Percentiles rank a stretch among this genome's conserved stretches.
Evolutionary conservation across 2,113 vertebrate species (phyloP).

Genomic region (Sisor rabdophorus): DNA sequence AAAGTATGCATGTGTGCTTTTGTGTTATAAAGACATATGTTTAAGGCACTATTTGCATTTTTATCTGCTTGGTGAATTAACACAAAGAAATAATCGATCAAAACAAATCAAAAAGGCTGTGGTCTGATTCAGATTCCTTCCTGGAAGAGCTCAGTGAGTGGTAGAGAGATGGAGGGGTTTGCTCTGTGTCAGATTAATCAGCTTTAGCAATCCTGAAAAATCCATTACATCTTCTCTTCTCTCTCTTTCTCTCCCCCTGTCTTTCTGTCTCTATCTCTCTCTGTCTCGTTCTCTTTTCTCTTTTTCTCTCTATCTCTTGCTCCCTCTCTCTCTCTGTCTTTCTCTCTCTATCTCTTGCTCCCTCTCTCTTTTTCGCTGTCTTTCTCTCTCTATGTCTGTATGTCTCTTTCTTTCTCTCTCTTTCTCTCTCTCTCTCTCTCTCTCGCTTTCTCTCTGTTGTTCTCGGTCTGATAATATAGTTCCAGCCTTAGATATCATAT

Average conservation of each 20-base stretch:
- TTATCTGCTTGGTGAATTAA: not conserved
- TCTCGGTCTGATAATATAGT: too few species aligned
- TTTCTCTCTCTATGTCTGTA: not conserved
- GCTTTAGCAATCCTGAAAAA: constrained; percentile 9
- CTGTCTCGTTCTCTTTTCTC: not conserved
- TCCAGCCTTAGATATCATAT: too few species aligned
- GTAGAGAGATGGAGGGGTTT: not conserved
- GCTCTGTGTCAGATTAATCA: constrained; percentile 34
- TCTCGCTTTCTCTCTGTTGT: too few species aligned
- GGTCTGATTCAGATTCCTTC: not conserved
- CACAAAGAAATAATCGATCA: not conserved
- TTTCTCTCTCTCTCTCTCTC: too few species aligned
- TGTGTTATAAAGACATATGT: not conserved
- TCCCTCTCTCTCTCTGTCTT: not conserved
- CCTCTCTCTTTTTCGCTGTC: not conserved
- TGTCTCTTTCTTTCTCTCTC: too few species aligned
- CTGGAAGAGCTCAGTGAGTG: not conserved
- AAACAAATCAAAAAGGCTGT: constrained; percentile 3
- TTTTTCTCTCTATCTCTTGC: not conserved
- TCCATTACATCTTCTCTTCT: not conserved
- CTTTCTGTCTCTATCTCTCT: not conserved
- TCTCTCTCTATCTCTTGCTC: not conserved
- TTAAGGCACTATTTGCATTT: not conserved
- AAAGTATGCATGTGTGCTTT: constrained; percentile 3
- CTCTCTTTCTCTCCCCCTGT: not conserved